Percentiles rank a stretch among this genome's conserved stretches.
Evolutionary conservation across 2,113 vertebrate species (phyloP).

Genomic region (Microtus montanus): DNA sequence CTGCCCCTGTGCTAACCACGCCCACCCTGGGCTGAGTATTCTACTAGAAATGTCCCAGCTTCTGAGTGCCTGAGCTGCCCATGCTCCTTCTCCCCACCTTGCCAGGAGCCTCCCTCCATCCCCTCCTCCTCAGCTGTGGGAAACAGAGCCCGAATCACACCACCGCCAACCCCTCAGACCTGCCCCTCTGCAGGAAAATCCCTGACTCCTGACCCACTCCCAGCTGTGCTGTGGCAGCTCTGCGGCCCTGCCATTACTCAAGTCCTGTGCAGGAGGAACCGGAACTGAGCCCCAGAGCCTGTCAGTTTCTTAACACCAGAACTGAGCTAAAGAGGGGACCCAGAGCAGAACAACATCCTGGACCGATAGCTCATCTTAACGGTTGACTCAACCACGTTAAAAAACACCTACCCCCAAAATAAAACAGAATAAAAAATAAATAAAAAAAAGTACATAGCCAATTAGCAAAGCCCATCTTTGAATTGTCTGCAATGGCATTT

Average conservation of each 20-base stretch:
- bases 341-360: background rate
- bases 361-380: background rate
- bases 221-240: background rate
- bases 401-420: too few species aligned
- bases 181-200: background rate
- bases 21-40: background rate
- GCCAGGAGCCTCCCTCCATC: background rate
- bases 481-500: background rate
- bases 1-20: background rate
- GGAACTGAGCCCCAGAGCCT: background rate
- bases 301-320: background rate
- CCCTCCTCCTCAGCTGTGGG: background rate
- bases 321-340: background rate
- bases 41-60: too few species aligned
- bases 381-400: background rate
- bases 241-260: background rate
- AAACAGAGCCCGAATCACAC: background rate
- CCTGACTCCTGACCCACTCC: background rate
- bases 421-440: too few species aligned
- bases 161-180: background rate
- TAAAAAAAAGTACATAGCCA: background rate
- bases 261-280: background rate
- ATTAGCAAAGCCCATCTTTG: background rate
- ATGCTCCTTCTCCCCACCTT: background rate
- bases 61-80: background rate